Evolutionary conservation across 2,797 vertebrate genomes (phyloP).

Genomic region (Smutsia temminckii): DNA sequence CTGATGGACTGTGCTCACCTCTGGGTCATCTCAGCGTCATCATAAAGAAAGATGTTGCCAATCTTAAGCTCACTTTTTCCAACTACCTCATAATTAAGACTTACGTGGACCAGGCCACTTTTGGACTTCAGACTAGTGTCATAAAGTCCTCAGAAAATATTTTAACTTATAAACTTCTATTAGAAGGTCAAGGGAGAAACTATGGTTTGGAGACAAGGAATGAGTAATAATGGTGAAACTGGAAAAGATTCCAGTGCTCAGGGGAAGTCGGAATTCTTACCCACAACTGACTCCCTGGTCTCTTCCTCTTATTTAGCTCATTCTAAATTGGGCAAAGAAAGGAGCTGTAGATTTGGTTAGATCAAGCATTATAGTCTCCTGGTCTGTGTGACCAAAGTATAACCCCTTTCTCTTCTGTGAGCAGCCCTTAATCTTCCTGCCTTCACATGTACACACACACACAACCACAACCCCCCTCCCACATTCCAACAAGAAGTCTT

Average conservation of each 20-base stretch:
- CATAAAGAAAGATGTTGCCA: background rate
- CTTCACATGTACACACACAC: too few relatives aligned
- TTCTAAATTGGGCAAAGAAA: background rate
- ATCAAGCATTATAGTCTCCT: background rate
- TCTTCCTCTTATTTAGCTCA: background rate
- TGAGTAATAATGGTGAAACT: background rate
- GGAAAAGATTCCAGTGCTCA: background rate
- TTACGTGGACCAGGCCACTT: background rate
- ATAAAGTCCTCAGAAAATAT: background rate
- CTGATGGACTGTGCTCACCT: too few relatives aligned
- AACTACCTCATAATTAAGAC: background rate
- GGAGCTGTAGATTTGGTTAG: background rate
- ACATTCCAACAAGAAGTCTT: background rate
- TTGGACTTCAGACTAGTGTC: background rate
- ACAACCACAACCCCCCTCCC: too few relatives aligned
- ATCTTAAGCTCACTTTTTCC: background rate
- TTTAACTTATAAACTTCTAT: background rate
- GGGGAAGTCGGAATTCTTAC: background rate
- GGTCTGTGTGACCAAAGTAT: background rate
- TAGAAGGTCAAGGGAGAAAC: background rate
- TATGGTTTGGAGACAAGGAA: background rate
- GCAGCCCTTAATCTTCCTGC: too few relatives aligned
- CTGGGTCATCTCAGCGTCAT: background rate
- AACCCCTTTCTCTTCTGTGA: background rate
- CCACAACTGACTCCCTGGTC: background rate